Percentiles rank a stretch among this genome's conserved stretches.
These are phyloP conservation scores for Phalacrocorax aristotelis DNA, from an alignment of 2,113 vertebrate genomes.

Conservation along the genomic window DNA sequence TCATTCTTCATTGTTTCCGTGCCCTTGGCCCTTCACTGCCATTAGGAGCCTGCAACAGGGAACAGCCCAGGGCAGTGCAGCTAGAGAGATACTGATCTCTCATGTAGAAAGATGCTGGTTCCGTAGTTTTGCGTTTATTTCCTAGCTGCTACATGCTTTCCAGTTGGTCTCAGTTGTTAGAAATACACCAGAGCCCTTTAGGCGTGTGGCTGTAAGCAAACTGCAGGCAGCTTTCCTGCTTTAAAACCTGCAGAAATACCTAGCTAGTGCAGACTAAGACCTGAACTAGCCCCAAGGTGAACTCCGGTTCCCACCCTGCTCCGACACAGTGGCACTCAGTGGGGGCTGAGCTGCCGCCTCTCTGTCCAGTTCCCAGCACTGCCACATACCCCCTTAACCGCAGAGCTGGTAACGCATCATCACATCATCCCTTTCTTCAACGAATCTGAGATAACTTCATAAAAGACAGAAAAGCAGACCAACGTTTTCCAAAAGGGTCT, in stretches of 20 bases:
- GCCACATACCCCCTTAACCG: neutral
- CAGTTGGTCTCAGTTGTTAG: neutral
- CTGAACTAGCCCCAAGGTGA: neutral
- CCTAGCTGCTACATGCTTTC: neutral
- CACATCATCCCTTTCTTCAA: neutral
- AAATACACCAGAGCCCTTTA: neutral
- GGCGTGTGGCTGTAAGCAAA: neutral
- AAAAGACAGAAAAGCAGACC: neutral
- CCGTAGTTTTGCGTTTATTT: neutral
- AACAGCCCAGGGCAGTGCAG: neutral
- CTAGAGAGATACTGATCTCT: neutral
- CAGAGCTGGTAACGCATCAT: neutral
- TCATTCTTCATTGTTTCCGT: slow-evolving; percentile 10
- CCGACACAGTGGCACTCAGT: rapidly evolving
- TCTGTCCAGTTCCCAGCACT: neutral
- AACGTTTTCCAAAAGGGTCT: neutral
- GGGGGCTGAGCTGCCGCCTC: neutral
- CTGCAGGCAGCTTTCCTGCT: neutral
- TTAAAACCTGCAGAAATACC: neutral
- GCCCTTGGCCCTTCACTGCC: neutral
- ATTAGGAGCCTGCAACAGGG: neutral
- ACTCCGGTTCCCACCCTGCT: neutral
- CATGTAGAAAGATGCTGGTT: neutral
- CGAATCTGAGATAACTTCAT: neutral
- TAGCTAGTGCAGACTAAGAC: neutral